Evolutionary conservation across 1,140 invertebrate species (phyloP), one percentile per base, ranked within the genome.

Genomic region (Prorops nasuta): DNA sequence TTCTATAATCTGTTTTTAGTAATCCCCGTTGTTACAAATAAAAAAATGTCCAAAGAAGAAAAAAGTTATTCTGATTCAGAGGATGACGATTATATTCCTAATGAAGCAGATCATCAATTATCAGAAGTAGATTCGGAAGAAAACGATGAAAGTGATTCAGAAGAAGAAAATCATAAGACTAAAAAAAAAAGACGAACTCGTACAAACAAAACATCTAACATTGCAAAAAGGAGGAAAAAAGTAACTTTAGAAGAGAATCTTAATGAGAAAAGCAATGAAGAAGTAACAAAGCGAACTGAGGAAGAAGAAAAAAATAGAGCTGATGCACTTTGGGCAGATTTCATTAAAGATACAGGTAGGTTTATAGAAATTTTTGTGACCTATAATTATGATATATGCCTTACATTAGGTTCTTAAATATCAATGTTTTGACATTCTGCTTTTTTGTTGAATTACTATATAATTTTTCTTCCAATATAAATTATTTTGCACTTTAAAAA

Each of bases 301-400:
- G 83, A 83, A 61, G 80, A 83, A 38, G 81, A 87, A 54, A 88
- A 88, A 59, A 83, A 86, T 54, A 77, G 78, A 60, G 83, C 84
- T 45, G 86, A 89, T 64, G 82, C 83, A 53, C 66, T 90, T 1
- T 90, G 87, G 87, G 84, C 86, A 7, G 83, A 84, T 68, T 90
- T 90, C 64, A 80, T 88, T 63, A 84, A 83, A 64, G 86, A 87
- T 63, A 85, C 86, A 45, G 82, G 83, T 67, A 77, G 79, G 40
- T 21, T 36, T 18, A 35, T 21, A 10, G 40, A 46, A 46, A 17
- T 14, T 37, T 24, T 8, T n/a, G 19, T 12, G 3, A 51, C 9
- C 28, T 19, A 14, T 38, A 20, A 15, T n/a, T 43, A 20, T 14
- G 6, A 32, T 36, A 15, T 19, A 8, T 35, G 14, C 14, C 18